Evolutionary conservation across 2,797 vertebrate genomes (phyloP), one percentile per base, ranked within the genome.

Genomic region (Astyanax mexicanus): DNA sequence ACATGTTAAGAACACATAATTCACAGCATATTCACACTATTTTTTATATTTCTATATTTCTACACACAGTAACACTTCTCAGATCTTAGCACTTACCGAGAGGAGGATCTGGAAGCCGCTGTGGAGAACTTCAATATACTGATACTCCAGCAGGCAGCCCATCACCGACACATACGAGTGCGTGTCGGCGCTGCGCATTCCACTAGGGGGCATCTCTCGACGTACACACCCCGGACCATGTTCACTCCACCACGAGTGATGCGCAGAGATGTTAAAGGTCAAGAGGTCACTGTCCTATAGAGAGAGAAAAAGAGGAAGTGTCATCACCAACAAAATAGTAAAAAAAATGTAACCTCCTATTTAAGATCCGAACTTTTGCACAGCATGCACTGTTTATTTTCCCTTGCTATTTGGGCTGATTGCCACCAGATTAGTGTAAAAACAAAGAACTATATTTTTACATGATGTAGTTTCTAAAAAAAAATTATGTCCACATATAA

Each of bases 181-280:
- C 84, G 88, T 89, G 3, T 94, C 94, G 15, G 91, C 85, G 64
- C 86, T 85, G 40, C 86, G 89, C 69, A 93, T 80, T 58, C 92
- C 92, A 0, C 91, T 73, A 72, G 88, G 82, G 0, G 90, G 89
- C 44, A 92, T 91, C 86, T 96, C 94, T 80, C 90, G 88, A 62
- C 88, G 89, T 23, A 95, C 90, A 37, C 96, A 97, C 67, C 95
- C 96, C 0, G 92, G 96, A 1, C 95, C 94, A 0, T 96, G 95
- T 27, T 97, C 96, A 11, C 90, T 94, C 96, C 95, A 98, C 96
- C 96, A 97, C 0, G 97, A 97, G 9, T 90, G 93, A 82, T 98
- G 95, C 49, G 86, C 87, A 15, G 96, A 98, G 88, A 97, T 96
- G 87, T 93, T 96, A 86, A 98, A 97, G 0, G 96, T 97, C 88